Evolutionary conservation across 2,888 invertebrate species (phyloP).

Genomic region (Thysanoteuthis rhombus): DNA sequence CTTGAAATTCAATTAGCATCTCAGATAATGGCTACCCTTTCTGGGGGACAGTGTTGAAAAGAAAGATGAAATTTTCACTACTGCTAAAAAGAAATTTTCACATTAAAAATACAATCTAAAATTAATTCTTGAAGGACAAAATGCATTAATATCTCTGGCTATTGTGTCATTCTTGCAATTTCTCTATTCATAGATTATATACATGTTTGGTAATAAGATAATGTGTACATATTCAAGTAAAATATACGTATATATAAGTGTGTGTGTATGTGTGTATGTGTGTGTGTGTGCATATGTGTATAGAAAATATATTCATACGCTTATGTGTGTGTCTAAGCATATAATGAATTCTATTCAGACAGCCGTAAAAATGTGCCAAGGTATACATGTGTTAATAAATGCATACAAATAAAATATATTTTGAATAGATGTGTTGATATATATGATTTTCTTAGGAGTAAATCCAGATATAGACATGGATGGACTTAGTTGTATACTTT

Average conservation of each 20-base stretch:
- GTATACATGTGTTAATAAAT: neutral
- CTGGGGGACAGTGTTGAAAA: neutral
- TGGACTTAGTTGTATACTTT: neutral
- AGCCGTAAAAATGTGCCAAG: too few species aligned
- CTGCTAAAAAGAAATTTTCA: neutral
- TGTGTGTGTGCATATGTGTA: neutral
- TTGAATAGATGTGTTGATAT: neutral
- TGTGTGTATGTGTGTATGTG: neutral
- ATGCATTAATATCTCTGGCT: neutral
- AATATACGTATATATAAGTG: neutral
- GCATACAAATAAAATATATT: neutral
- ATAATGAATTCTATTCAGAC: neutral
- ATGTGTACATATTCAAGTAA: neutral
- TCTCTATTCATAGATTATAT: neutral
- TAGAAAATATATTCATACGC: neutral
- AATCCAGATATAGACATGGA: neutral
- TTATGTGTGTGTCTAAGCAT: neutral
- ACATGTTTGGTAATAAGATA: neutral
- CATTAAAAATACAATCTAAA: neutral
- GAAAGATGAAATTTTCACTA: neutral
- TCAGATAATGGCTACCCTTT: neutral
- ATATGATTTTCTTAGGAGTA: too few species aligned
- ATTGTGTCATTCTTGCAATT: neutral
- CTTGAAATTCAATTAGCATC: slow-evolving; percentile 12
- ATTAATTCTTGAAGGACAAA: neutral